phyloP scores from a whole-genome alignment of 2,888 invertebrate genomes.

The Stratiomys singularior region DNA sequence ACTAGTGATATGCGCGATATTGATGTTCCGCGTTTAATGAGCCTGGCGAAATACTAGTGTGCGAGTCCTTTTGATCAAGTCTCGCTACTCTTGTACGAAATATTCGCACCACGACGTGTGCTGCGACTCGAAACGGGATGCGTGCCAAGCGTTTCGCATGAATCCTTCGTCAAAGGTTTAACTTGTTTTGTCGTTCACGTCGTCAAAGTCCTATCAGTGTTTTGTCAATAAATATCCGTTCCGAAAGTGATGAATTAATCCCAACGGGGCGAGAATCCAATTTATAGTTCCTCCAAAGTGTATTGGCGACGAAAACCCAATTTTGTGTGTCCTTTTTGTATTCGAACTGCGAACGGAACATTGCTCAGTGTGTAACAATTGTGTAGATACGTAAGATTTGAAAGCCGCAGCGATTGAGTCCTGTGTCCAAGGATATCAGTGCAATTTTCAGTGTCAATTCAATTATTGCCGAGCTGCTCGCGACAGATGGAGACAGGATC shows the following conservation, averaged over 20 bases:
- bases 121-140: background rate
- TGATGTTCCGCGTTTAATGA: constrained; percentile 8
- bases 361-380: constrained; percentile 12
- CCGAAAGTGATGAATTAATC: constrained; percentile 44
- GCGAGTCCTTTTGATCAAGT: background rate
- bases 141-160: constrained; percentile 9
- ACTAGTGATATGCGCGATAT: constrained; percentile 32
- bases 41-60: background rate
- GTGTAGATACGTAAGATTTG: background rate
- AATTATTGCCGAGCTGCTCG: constrained; percentile 8
- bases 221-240: constrained; percentile 45
- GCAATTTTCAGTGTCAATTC: constrained; percentile 41
- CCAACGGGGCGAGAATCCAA: constrained; percentile 37
- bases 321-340: constrained; percentile 17
- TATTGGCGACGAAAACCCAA: constrained; percentile 2
- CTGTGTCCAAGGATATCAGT: constrained; percentile 40
- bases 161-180: constrained; percentile 26
- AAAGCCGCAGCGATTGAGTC: constrained; percentile 12
- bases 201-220: constrained; percentile 21
- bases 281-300: constrained; percentile 40
- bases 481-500: background rate
- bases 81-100: background rate
- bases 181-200: background rate
- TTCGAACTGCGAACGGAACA: constrained; percentile 18
- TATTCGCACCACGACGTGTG: too few species aligned